Percentiles rank a stretch among this genome's conserved stretches.
These are phyloP conservation scores for Aromia moschata DNA, from an alignment of 2,888 invertebrate species.

Conservation along the genomic window DNA sequence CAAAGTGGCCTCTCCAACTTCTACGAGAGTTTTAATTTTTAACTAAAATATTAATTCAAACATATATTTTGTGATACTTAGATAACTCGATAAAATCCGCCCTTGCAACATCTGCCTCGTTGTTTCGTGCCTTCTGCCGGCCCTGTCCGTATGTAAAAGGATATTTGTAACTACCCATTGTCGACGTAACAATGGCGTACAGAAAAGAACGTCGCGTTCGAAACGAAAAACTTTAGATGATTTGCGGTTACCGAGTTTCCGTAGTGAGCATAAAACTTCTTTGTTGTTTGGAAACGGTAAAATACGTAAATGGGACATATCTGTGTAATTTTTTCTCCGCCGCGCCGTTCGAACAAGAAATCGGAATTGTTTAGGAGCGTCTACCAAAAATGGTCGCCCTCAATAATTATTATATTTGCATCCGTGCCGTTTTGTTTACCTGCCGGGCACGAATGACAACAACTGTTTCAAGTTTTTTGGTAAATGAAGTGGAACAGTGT, in stretches of 20 bases:
- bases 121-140: too few relatives aligned
- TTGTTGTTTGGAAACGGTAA: background rate
- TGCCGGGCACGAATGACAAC: background rate
- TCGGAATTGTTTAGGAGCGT: background rate
- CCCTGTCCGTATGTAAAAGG: constrained; percentile 3
- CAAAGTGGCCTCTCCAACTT: too few relatives aligned
- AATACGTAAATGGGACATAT: background rate
- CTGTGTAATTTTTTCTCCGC: background rate
- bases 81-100: too few relatives aligned
- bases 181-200: constrained; percentile 3
- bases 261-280: background rate
- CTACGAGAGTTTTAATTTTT: too few relatives aligned
- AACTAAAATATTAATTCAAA: too few relatives aligned
- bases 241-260: constrained; percentile 1
- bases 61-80: too few relatives aligned
- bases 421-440: background rate
- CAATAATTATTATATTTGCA: background rate
- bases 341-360: background rate
- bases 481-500: background rate
- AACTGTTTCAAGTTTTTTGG: background rate
- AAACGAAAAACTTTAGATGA: background rate
- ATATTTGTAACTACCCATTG: constrained; percentile 10
- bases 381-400: background rate
- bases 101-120: too few relatives aligned
- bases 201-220: background rate